Conservation (phyloP, 2,113 vertebrate genomes). For the Paralichthys olivaceus region DNA sequence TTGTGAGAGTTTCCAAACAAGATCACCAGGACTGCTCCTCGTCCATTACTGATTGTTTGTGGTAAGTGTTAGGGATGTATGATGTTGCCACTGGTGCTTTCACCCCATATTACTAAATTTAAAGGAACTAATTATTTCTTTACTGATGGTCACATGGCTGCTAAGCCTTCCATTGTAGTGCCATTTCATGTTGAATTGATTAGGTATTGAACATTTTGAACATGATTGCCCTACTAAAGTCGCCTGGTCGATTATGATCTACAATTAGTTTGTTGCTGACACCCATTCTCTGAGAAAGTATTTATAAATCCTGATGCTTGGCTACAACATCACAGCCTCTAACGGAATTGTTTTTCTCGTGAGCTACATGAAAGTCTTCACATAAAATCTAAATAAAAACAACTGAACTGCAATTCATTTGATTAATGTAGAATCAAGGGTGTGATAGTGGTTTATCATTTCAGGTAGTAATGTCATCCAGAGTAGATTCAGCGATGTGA, state of each 20-base stretch:
- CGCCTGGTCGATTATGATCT: not conserved
- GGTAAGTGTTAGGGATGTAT: conserved; percentile 60
- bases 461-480: too few species aligned
- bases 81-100: not conserved
- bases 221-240: not conserved
- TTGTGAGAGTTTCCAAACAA: conserved; percentile 59
- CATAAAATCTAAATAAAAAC: not conserved
- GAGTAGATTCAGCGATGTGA: too few species aligned
- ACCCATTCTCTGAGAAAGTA: conserved; percentile 11
- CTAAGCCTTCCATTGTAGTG: too few species aligned
- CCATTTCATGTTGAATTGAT: too few species aligned
- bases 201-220: too few species aligned
- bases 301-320: not conserved
- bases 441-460: too few species aligned
- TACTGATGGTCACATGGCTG: not conserved
- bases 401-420: not conserved
- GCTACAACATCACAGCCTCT: not conserved
- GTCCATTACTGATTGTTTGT: conserved; percentile 44
- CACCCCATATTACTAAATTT: not conserved
- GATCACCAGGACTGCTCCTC: conserved; percentile 57
- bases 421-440: too few species aligned
- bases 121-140: not conserved
- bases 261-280: not conserved
- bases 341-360: not conserved
- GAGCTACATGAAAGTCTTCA: not conserved